phyloP scores from a whole-genome alignment of 2,888 invertebrate species.

The Punctoribates punctum region DNA sequence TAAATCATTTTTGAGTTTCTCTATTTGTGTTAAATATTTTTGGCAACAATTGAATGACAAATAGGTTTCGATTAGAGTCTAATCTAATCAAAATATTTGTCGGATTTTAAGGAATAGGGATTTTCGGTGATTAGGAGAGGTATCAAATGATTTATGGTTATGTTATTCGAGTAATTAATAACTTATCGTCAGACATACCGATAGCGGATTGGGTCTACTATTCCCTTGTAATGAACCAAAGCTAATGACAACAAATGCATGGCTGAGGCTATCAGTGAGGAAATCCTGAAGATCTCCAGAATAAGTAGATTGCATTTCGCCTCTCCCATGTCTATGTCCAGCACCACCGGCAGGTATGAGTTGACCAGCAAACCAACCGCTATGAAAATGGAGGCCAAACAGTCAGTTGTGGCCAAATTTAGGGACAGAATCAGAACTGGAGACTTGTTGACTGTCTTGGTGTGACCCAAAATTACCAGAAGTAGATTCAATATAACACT shows the following conservation, averaged over 20 bases:
- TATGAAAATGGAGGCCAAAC: constrained; percentile 59
- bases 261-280: constrained; percentile 63
- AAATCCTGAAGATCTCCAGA: constrained; percentile 58
- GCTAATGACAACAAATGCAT: constrained; percentile 63
- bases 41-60: neutral
- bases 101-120: neutral
- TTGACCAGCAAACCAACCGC: constrained; percentile 60
- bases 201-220: constrained; percentile 62
- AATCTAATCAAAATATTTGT: neutral
- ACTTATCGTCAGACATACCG: constrained; percentile 37
- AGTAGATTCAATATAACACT: constrained; percentile 41
- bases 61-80: neutral
- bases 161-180: constrained; percentile 1
- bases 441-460: constrained; percentile 50
- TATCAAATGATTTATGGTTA: neutral
- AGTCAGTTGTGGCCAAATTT: constrained; percentile 62
- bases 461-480: constrained; percentile 40
- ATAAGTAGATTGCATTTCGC: constrained; percentile 50
- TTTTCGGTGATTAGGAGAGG: neutral
- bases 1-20: too few relatives aligned
- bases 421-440: constrained; percentile 61
- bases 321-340: constrained; percentile 48
- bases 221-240: constrained; percentile 66
- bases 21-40: too few relatives aligned
- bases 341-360: constrained; percentile 57